phyloP scores from a whole-genome alignment of 2,797 vertebrate species.

The Aplochiton taeniatus region DNA sequence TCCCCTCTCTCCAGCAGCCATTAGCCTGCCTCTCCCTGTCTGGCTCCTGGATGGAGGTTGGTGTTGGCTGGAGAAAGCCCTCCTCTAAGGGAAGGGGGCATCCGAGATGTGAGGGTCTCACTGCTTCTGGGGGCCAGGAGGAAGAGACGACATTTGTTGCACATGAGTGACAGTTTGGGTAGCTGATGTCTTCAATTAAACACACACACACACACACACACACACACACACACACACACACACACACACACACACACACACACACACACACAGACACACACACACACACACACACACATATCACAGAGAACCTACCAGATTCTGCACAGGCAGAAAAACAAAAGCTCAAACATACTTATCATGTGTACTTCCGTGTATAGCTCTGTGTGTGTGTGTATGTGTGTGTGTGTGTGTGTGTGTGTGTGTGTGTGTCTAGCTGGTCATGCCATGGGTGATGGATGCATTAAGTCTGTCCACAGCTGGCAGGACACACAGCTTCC shows the following conservation, averaged over 20 bases:
- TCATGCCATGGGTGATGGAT: conserved; percentile 31
- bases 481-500: conserved; percentile 69
- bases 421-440: conserved; percentile 25
- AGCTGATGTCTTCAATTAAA: too few species aligned
- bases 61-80: too few species aligned
- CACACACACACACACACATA: not conserved
- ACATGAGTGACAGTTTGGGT: too few species aligned
- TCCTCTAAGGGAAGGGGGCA: not conserved
- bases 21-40: conserved; percentile 41
- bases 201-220: not conserved
- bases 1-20: conserved; percentile 40
- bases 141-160: too few species aligned
- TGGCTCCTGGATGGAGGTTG: too few species aligned
- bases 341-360: too few species aligned
- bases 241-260: not conserved
- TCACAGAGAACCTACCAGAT: not conserved
- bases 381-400: too few species aligned
- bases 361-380: too few species aligned
- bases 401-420: not conserved
- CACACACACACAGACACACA: not conserved
- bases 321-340: too few species aligned
- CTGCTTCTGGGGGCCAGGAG: too few species aligned
- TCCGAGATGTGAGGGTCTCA: too few species aligned
- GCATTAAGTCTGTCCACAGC: conserved; percentile 61
- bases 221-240: conserved; percentile 27